A percentile compares a stretch with the other conserved stretches of the same genome.
These are phyloP conservation scores for Drosophila repletoides DNA, from an alignment of 1,140 invertebrate species.

Conservation along the genomic window DNA sequence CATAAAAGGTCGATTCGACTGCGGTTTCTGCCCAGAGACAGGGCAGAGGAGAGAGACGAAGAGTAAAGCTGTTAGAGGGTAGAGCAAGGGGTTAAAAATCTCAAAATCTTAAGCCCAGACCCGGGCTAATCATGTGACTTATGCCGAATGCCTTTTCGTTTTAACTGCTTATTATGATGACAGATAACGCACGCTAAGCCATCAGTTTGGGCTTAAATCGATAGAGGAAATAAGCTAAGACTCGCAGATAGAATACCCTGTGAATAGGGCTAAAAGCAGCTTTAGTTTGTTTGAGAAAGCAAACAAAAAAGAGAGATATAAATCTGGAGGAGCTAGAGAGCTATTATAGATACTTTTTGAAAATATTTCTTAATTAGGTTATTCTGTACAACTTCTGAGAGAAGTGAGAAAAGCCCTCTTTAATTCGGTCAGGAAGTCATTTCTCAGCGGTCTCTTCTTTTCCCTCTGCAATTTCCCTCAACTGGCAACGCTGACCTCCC, in stretches of 20 bases:
- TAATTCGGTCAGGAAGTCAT: not conserved
- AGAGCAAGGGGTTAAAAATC: conserved; percentile 49
- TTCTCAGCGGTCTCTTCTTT: not conserved
- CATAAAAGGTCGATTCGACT: conserved; percentile 67
- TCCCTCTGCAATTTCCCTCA: not conserved
- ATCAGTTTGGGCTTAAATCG: not conserved
- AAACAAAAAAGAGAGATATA: too few relatives aligned
- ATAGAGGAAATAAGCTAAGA: too few relatives aligned
- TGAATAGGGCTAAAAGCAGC: too few relatives aligned
- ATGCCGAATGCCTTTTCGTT: conserved; percentile 28
- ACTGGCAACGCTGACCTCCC: conserved; percentile 30
- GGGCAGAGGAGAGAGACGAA: not conserved
- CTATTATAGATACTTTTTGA: too few relatives aligned
- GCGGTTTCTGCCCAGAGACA: conserved; percentile 10
- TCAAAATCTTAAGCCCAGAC: not conserved
- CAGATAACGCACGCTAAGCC: conserved; percentile 48
- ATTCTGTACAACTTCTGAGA: too few relatives aligned
- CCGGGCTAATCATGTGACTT: conserved; percentile 58
- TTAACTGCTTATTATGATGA: conserved; percentile 49
- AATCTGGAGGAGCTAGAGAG: too few relatives aligned
- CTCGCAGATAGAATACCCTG: too few relatives aligned
- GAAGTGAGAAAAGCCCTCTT: too few relatives aligned
- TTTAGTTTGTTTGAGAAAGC: too few relatives aligned
- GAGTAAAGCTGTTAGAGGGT: not conserved
- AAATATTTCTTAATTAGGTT: too few relatives aligned